phyloP scores from a whole-genome alignment of 2,888 invertebrate species.

The Onchidella celtica region DNA sequence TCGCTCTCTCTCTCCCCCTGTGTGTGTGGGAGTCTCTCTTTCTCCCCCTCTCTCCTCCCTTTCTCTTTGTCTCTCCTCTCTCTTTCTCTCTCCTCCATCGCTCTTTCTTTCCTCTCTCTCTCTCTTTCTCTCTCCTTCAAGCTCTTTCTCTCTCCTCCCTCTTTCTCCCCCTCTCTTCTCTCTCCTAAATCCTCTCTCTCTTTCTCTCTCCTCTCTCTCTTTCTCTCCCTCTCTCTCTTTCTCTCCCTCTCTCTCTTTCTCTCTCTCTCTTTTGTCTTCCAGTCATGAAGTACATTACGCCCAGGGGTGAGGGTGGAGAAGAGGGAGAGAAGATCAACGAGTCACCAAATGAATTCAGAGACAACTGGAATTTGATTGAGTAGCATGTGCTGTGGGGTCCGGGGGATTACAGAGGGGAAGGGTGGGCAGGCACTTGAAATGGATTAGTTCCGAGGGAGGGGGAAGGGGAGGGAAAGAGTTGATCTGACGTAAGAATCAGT shows the following conservation, averaged over 20 bases:
- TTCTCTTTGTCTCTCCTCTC: constrained; percentile 1
- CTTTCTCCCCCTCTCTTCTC: background rate
- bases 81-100: background rate
- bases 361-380: too few relatives aligned
- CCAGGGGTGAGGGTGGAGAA: too few relatives aligned
- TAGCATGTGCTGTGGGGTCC: too few relatives aligned
- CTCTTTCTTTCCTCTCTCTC: background rate
- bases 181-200: background rate
- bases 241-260: constrained; percentile 11
- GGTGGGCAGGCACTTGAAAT: too few relatives aligned
- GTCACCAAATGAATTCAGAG: too few relatives aligned
- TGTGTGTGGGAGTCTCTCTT: constrained; percentile 11
- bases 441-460: too few relatives aligned
- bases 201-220: background rate
- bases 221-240: background rate
- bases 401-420: too few relatives aligned
- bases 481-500: too few relatives aligned
- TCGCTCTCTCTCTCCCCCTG: constrained; percentile 7
- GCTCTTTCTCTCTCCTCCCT: background rate
- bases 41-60: constrained; percentile 24
- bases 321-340: too few relatives aligned
- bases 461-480: too few relatives aligned
- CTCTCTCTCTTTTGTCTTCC: constrained; percentile 5
- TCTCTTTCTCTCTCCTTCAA: background rate
- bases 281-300: too few relatives aligned